phyloP scores from a whole-genome alignment of 2,888 invertebrate genomes.

The Drosophila kuntzei region DNA sequence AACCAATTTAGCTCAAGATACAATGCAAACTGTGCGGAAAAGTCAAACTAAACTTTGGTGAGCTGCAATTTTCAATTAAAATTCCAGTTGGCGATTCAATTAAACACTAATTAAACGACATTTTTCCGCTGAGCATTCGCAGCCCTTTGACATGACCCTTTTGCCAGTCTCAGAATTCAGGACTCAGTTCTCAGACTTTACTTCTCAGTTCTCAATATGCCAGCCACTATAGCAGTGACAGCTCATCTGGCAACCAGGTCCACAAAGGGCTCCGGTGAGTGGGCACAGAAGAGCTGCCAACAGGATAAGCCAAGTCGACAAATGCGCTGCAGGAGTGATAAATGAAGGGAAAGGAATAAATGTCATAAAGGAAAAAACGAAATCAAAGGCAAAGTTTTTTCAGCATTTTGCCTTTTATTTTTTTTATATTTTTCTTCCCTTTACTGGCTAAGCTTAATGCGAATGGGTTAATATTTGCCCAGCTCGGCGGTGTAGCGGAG shows the following conservation, averaged over 20 bases:
- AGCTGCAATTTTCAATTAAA: conserved; percentile 76
- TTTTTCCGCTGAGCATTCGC: conserved; percentile 58
- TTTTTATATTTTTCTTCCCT: neutral
- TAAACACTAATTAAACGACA: conserved; percentile 79
- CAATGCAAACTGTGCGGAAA: conserved; percentile 75
- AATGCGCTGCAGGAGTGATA: conserved; percentile 68
- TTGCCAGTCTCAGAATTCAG: conserved; percentile 19
- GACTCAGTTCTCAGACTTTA: conserved; percentile 9
- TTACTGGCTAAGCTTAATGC: conserved; percentile 16
- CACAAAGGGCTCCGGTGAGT: conserved; percentile 34
- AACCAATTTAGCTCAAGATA: conserved; percentile 65
- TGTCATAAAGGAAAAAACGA: conserved; percentile 52
- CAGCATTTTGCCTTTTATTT: conserved; percentile 33
- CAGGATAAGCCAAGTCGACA: conserved; percentile 75
- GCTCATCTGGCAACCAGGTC: conserved; percentile 40
- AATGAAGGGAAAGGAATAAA: conserved; percentile 63
- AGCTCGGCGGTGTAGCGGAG: conserved; percentile 22
- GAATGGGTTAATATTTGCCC: conserved; percentile 52
- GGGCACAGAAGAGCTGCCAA: conserved; percentile 34
- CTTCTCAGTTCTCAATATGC: conserved; percentile 17
- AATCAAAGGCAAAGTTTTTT: conserved; percentile 55
- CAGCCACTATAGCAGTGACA: conserved; percentile 24
- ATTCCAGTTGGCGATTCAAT: conserved; percentile 80
- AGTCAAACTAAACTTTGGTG: conserved; percentile 57
- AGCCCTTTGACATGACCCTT: conserved; percentile 54